Percentiles rank a stretch among this genome's conserved stretches.
phyloP scores from a whole-genome alignment of 2,888 invertebrate genomes.

The Amiota mariae region DNA sequence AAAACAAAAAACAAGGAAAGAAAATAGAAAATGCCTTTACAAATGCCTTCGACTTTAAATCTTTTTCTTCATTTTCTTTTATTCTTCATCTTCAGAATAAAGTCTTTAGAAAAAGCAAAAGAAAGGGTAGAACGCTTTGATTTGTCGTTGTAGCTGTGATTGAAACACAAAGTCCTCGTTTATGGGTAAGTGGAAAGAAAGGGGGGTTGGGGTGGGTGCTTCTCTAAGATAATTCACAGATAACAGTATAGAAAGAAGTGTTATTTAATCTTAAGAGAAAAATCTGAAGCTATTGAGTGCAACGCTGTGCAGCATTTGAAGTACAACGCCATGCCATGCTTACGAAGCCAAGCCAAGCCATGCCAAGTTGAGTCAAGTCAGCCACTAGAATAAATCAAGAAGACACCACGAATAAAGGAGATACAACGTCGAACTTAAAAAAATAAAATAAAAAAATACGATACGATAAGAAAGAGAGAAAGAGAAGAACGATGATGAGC shows the following conservation, averaged over 20 bases:
- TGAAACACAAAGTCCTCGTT: background rate
- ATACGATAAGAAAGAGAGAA: background rate
- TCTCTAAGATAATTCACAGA: constrained; percentile 45
- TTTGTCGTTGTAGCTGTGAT: constrained; percentile 5
- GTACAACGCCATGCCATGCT: constrained; percentile 39
- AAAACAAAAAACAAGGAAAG: constrained; percentile 29
- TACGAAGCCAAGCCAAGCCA: background rate
- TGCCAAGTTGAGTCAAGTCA: background rate
- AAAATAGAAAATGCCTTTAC: constrained; percentile 46
- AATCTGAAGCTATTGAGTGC: constrained; percentile 65
- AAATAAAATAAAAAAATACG: no score
- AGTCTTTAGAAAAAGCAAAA: background rate
- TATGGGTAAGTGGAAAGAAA: background rate
- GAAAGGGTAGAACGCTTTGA: constrained; percentile 16
- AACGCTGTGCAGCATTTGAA: constrained; percentile 40
- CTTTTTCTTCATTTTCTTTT: background rate
- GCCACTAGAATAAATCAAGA: constrained; percentile 1
- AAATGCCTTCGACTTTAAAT: constrained; percentile 52
- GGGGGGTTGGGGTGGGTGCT: constrained; percentile 47
- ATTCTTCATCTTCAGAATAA: background rate
- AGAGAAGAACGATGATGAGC: constrained; percentile 14
- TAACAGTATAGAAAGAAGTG: constrained; percentile 59
- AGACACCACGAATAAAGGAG: background rate
- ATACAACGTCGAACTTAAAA: no score
- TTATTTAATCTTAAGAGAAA: constrained; percentile 66